Conservation (phyloP, 2,888 invertebrate genomes). For the Drosophila tanythrix region DNA sequence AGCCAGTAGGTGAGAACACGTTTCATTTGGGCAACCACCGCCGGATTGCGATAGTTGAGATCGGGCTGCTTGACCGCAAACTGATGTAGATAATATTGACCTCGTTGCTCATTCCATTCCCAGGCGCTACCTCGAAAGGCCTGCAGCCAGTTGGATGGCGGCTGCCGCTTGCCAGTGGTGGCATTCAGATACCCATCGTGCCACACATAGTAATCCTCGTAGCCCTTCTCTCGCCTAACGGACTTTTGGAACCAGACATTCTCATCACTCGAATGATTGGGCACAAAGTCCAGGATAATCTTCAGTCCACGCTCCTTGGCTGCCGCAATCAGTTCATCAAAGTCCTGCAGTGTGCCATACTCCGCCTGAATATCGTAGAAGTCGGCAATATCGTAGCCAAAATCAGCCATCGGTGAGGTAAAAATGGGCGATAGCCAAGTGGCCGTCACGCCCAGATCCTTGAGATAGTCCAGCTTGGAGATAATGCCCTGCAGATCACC, state of each 20-base stretch:
- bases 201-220: constrained; percentile 92
- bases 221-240: constrained; percentile 87
- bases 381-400: constrained; percentile 91
- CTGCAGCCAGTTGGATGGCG: constrained; percentile 84
- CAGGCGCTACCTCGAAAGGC: constrained; percentile 90
- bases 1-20: constrained; percentile 92
- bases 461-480: constrained; percentile 88
- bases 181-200: constrained; percentile 86
- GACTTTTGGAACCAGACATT: constrained; percentile 94
- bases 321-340: constrained; percentile 87
- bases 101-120: constrained; percentile 88
- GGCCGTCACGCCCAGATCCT: constrained; percentile 88
- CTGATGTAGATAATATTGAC: constrained; percentile 91
- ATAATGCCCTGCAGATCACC: constrained; percentile 92
- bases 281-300: constrained; percentile 89
- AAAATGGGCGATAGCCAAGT: constrained; percentile 91
- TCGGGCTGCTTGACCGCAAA: constrained; percentile 91
- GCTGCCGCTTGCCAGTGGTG: constrained; percentile 57
- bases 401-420: constrained; percentile 90
- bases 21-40: constrained; percentile 87
- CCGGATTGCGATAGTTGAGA: constrained; percentile 89
- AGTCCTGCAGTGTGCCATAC: constrained; percentile 90
- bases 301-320: constrained; percentile 85
- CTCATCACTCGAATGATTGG: constrained; percentile 91
- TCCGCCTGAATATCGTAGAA: constrained; percentile 88